Evolutionary conservation across 2,113 vertebrate species (phyloP).

Genomic region (Burhinus oedicnemus): DNA sequence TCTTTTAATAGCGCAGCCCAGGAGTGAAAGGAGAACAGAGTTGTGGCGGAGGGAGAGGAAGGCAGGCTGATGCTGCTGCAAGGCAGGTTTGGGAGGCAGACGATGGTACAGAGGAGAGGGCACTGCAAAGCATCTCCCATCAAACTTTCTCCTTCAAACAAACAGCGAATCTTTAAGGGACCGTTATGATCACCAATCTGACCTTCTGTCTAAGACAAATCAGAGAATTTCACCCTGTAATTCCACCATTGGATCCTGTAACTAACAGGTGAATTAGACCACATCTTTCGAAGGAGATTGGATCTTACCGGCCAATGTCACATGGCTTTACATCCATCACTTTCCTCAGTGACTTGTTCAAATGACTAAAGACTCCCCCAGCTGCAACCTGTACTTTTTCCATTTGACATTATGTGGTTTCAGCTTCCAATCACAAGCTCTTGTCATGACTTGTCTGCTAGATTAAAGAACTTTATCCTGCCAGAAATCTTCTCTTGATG

Average conservation of each 20-base stretch:
- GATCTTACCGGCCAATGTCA: neutral
- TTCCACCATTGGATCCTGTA: neutral
- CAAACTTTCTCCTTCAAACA: neutral
- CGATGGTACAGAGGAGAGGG: neutral
- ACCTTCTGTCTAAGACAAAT: neutral
- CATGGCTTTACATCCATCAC: neutral
- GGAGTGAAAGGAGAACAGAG: neutral
- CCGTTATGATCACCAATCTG: neutral
- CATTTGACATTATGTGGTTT: slow-evolving; percentile 41
- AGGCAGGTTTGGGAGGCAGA: neutral
- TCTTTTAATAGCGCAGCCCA: neutral
- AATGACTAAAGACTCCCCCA: neutral
- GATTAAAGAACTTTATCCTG: slow-evolving; percentile 46
- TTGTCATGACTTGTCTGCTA: slow-evolving; percentile 21
- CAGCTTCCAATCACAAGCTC: slow-evolving; percentile 16
- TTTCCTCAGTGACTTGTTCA: neutral
- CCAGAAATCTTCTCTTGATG: slow-evolving; percentile 41
- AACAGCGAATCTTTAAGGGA: neutral
- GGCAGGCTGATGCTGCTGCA: neutral
- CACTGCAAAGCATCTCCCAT: neutral
- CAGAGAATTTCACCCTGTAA: neutral
- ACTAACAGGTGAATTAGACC: slow-evolving; percentile 3
- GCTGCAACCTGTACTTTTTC: slow-evolving; percentile 3
- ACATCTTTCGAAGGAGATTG: neutral
- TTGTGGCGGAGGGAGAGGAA: neutral